Base-by-base conservation (phyloP, 2,797 vertebrate genomes). In the Percopsis omiscomaycus region DNA sequence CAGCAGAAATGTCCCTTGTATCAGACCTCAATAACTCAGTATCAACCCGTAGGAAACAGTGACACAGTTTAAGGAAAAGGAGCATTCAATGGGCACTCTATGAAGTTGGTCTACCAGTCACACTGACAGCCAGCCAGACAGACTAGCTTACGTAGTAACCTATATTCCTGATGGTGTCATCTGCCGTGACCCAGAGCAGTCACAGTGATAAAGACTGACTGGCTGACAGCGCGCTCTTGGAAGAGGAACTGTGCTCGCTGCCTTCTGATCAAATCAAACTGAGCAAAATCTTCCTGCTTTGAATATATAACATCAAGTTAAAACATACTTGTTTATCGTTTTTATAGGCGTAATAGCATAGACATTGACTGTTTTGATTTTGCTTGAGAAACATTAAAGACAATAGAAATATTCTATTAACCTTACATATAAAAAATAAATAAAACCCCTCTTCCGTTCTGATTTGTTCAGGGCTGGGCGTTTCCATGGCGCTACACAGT, bases 401-500 rank as follows among this genome's bases (percentile, higher is more conserved):
- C 22, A 22, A 22, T 22, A 22, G 22, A 22, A 22, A 22, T 22
- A 22, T 22, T 22, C 22, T 22, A 42, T 42, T 42, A 42, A 42
- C 37, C 6, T 42, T 42, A 42, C 37, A 42, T 9, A 42, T 47
- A 30, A 64, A 49, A 3, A 13, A 67, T 28, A 52, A 56, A 51
- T 55, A 29, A 4, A 12, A 27, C 55, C 72, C 56, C 44, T 22
- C 32, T 12, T 42, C 9, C 11, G 16, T 44, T 66, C 11, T 70
- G 49, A 79, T 69, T 53, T 82, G 65, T 71, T 49, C 29, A 62
- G 70, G 80, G 72, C 49, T 15, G 78, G 81, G 74, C 74, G 77
- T 87, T 81, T 79, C 70, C 77, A 75, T 78, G 76, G 67, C 61
- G 42, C 58, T 61, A 72, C 75, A 71, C 66, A 78, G 74, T 69